Evolutionary conservation across 2,797 vertebrate species (phyloP), one percentile per base, ranked within the genome.

Genomic region (Pantherophis vulpinus): DNA sequence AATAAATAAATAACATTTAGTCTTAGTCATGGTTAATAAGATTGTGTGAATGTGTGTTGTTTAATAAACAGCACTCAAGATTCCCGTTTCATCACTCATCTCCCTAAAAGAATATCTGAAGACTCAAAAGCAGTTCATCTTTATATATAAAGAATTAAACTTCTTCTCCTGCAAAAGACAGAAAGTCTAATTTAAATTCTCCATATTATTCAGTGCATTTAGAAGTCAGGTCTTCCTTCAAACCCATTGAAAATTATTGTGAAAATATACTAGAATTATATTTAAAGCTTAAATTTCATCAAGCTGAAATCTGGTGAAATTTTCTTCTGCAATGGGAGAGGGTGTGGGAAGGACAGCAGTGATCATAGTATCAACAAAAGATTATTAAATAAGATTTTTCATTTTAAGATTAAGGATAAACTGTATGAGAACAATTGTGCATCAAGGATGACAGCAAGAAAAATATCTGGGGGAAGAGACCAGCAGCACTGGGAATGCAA

Each of bases 181-280:
- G 66, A 6, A 60, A 61, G 12, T 13, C 3, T 66, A n/a, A 9
- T 91, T n/a, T 47, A 93, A 93, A 54, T 91, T 87, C 60, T 92
- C 88, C 4, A 37, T 63, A 86, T 9, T 94, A 0, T 0, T 94
- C 92, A 93, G 42, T 63, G 93, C 63, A 4, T 59, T 29, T 4
- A 91, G 88, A 18, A 87, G 79, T 92, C 42, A 54, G 56, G 88
- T 60, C 8, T 86, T 86, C 86, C 89, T 91, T 94, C 18, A 12
- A 66, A 88, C 0, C 9, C 88, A 88, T 0, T 51, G 93, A 74
- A 90, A 93, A 56, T 14, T 12, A 58, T 56, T 63, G 14, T 66
- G 23, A 93, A 91, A 61, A 79, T 18, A 51, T 90, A 86, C 70
- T 56, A 87, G n/a, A 94, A 54, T 90, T 92, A 61, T 7, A 86